These are phyloP conservation scores for Rhinopomastus cyanomelas DNA, from an alignment of 2,113 vertebrate species.

Conservation along the genomic window DNA sequence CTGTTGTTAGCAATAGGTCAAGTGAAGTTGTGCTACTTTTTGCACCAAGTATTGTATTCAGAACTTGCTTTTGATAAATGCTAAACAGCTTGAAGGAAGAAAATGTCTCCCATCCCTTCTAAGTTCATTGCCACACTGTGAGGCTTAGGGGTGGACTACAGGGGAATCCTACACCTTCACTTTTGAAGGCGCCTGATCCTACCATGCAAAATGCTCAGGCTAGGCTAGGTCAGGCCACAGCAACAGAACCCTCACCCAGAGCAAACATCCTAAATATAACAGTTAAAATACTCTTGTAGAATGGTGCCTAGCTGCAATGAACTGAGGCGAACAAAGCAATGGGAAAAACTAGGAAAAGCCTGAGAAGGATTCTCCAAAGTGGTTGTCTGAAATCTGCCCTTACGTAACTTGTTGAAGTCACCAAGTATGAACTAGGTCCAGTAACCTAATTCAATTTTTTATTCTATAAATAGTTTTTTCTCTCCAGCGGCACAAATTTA, in stretches of 20 bases:
- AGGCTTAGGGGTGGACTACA: neutral
- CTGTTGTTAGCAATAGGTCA: neutral
- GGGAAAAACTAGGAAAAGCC: neutral
- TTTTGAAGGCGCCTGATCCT: neutral
- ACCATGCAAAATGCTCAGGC: neutral
- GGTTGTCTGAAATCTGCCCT: slow-evolving; percentile 21
- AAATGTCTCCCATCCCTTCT: neutral
- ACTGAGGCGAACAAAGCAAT: neutral
- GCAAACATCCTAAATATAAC: neutral
- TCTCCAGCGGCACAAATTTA: neutral
- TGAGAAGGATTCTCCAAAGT: neutral
- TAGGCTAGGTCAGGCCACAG: neutral
- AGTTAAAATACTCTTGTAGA: neutral
- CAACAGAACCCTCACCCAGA: neutral
- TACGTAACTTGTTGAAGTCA: slow-evolving; percentile 54
- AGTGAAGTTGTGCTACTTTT: neutral
- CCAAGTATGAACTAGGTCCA: neutral
- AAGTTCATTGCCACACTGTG: neutral
- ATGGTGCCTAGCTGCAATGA: neutral
- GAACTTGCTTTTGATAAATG: neutral
- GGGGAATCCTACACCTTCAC: neutral
- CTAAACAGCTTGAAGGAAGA: neutral
- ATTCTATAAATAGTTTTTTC: slow-evolving; percentile 48
- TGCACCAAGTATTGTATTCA: neutral
- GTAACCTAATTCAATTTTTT: slow-evolving; percentile 35